Evolutionary conservation across 64 coral and sea anemone genomes (phyloP), one percentile per base, ranked within the genome.

Genomic region (Montipora cactus): DNA sequence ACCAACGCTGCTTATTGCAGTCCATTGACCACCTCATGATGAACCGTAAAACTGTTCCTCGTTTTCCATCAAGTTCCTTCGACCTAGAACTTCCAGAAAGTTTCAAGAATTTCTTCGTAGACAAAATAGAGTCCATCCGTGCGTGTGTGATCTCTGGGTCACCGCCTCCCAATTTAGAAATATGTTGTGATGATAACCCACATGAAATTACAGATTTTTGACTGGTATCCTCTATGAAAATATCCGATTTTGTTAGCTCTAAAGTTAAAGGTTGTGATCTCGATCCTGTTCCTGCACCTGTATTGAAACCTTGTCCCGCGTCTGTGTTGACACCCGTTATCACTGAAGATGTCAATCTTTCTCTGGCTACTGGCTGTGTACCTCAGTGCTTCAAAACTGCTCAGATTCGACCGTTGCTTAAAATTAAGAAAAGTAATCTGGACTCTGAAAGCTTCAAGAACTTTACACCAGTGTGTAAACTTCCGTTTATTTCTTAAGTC

Each of bases 1-100:
- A 87, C 66, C 84, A 87, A 71, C 84, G 84, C 25, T 50, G 9
- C 18, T 68, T 87, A 7, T 87, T 87, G 20, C 66, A 87, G 69
- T 69, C 67, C 18, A 44, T 87, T 71, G 21, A 47, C 37, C 2
- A 2, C 49, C 64, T 74, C 19, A 46, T 87, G 20, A 45, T 87
- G 15, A 61, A 87, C 64, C 62, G 64, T 13, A 87, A 87, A 49
- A 21, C 59, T 74, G 84, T 69, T 51, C 19, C 64, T 12, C 59
- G 64, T 46, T 45, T 71, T 74, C 84, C 28, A 8, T 10, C 28
- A 11, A 47, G 21, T 47, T 87, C 48, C 45, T 87, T 67, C 48
- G 84, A 87, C 47, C 64, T n/a, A 87, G 66, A 72, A 46, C 48
- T 87, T 45, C 44, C 64, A 47, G 84, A 87, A 72, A 73, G 11